Percentiles rank a stretch among this genome's conserved stretches.
These are phyloP conservation scores for Xestobium rufovillosum DNA, from an alignment of 2,888 invertebrate species.

Conservation along the genomic window DNA sequence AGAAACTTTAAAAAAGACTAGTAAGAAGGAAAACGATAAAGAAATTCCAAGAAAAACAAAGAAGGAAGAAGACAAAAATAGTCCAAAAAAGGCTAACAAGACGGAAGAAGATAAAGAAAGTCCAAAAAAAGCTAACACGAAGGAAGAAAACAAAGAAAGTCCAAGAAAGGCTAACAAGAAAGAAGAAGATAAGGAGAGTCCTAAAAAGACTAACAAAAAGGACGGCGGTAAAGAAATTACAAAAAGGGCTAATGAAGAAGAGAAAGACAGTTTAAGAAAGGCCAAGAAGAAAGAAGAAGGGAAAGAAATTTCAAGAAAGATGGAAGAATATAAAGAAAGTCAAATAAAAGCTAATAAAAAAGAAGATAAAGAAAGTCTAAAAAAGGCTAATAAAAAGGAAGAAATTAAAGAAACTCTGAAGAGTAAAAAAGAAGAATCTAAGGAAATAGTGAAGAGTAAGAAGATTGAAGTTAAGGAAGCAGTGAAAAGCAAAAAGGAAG, in stretches of 20 bases:
- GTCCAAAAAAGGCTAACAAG: conserved; percentile 21
- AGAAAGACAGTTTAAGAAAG: not conserved
- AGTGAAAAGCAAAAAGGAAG: conserved; percentile 6
- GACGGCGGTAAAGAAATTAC: too few relatives aligned
- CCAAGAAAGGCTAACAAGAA: conserved; percentile 19
- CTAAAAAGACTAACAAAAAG: too few relatives aligned
- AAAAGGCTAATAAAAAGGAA: conserved; percentile 24
- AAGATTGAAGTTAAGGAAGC: conserved; percentile 8
- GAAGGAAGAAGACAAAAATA: conserved; percentile 14
- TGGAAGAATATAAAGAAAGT: conserved; percentile 15
- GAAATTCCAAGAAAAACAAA: conserved; percentile 16
- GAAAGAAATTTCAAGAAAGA: conserved; percentile 25
- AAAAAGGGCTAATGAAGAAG: not conserved
- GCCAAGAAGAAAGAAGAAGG: not conserved
- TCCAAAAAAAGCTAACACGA: too few relatives aligned
- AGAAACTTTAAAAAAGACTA: conserved; percentile 14
- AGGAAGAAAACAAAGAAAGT: conserved; percentile 21
- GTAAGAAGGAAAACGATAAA: conserved; percentile 15
- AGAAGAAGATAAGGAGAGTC: conserved; percentile 14
- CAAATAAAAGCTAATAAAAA: too few relatives aligned
- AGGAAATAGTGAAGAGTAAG: conserved; percentile 1
- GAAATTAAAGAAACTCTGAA: conserved; percentile 14
- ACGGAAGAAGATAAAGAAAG: conserved; percentile 24
- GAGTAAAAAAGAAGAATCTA: conserved; percentile 15
- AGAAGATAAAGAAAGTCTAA: conserved; percentile 20